Evolutionary conservation across 2,797 vertebrate species (phyloP).

Genomic region (Hoplostethus mediterraneus): DNA sequence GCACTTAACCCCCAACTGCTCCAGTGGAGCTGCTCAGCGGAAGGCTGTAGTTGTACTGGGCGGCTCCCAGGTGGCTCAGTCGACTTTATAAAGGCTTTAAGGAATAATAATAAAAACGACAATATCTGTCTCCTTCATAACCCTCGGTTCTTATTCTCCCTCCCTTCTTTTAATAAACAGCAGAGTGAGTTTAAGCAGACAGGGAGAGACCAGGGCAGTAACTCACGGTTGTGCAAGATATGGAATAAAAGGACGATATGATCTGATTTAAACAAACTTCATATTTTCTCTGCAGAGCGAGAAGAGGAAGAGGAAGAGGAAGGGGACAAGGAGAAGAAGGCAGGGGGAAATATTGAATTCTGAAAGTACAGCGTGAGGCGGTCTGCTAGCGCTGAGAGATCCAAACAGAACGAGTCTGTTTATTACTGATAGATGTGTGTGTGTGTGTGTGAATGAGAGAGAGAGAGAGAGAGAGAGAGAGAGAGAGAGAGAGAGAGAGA

Average conservation of each 20-base stretch:
- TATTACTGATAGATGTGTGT: slow-evolving; percentile 37
- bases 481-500: no score
- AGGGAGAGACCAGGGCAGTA: slow-evolving; percentile 14
- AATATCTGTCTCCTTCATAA: slow-evolving; percentile 51
- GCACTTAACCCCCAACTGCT: slow-evolving; percentile 19
- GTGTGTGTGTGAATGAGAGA: slow-evolving; percentile 10
- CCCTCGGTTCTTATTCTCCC: slow-evolving; percentile 33
- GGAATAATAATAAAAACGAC: slow-evolving; percentile 38
- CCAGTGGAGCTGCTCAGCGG: slow-evolving; percentile 27
- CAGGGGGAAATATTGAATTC: neutral
- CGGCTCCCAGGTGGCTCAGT: slow-evolving; percentile 26
- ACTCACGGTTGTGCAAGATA: slow-evolving; percentile 18
- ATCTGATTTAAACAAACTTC: slow-evolving; percentile 48
- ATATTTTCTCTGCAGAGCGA: slow-evolving; percentile 19
- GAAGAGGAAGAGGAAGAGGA: neutral
- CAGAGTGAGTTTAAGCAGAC: slow-evolving; percentile 48
- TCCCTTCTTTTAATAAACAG: slow-evolving; percentile 63
- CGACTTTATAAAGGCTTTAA: slow-evolving; percentile 47
- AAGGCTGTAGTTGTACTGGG: slow-evolving; percentile 39
- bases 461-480: no score
- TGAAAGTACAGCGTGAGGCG: slow-evolving; percentile 20
- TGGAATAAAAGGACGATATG: slow-evolving; percentile 40
- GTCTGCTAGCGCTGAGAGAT: slow-evolving; percentile 38
- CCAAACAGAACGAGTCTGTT: slow-evolving; percentile 45
- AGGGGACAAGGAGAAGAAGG: neutral